Evolutionary conservation across 2,888 invertebrate genomes (phyloP), one percentile per base, ranked within the genome.

Genomic region (Lepidocyrtoides sp.): DNA sequence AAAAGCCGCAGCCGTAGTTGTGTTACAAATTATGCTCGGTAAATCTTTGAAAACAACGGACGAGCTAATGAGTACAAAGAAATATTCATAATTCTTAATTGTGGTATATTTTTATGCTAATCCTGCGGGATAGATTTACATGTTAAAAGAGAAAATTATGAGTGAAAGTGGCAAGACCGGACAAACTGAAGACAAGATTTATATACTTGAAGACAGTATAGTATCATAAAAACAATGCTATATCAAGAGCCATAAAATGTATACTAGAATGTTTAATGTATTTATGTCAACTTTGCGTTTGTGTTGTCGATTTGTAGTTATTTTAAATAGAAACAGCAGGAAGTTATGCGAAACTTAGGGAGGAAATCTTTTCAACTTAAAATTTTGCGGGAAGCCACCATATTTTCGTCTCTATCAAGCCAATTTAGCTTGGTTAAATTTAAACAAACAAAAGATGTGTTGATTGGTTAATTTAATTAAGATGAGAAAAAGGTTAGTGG

Each of bases 401-500:
- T 12, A 32, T 14, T 69, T 63, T 44, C 14, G 44, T 72, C 54
- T 36, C 84, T 69, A 36, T 48, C 17, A 54, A 84, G 72, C 72
- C 84, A 69, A 72, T 84, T 69, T 69, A 72, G 48, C 32, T 41
- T 75, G n/a, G 54, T 36, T 86, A 41, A 44, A 75, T 57, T 75
- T 41, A 86, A n/a, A n/a, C 75, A 84, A 84, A 72, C 57, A 79
- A 82, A 60, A 60, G 57, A 82, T 60, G 84, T 89, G 89, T 23
- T 89, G 89, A 89, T 89, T 89, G 54, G 82, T 57, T 89, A 72
- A 89, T 89, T 83, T 69, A 89, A 89, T 89, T 75, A 88, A 79
- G 82, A 89, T 82, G 89, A 60, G 51, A 69, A 77, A 54, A n/a
- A 23, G 72, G 81, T 81, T 79, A 79, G 26, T 79, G 51, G 48